These are phyloP conservation scores for Cheilosia scutellata DNA, from an alignment of 2,888 invertebrate species.

Conservation along the genomic window DNA sequence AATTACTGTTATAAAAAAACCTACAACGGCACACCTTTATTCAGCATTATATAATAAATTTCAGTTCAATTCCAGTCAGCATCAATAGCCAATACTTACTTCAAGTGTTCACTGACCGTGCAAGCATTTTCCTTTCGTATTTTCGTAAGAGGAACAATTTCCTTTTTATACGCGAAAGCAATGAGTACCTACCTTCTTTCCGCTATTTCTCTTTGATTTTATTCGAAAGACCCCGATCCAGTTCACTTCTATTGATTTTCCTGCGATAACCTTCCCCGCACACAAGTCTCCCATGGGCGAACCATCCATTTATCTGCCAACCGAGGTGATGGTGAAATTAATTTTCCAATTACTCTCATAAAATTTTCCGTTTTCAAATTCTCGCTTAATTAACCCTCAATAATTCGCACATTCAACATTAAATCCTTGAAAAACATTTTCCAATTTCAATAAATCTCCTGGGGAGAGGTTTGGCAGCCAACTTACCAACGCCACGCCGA, in stretches of 20 bases:
- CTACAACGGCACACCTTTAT: too few relatives aligned
- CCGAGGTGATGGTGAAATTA: conserved; percentile 46
- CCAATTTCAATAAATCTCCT: conserved; percentile 69
- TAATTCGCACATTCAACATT: conserved; percentile 71
- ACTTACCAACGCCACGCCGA: neutral
- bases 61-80: neutral
- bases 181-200: conserved; percentile 24
- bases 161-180: conserved; percentile 1
- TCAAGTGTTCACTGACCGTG: conserved; percentile 38
- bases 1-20: too few relatives aligned
- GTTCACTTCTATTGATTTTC: conserved; percentile 38
- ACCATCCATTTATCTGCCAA: conserved; percentile 30
- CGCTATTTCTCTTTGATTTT: conserved; percentile 38
- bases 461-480: neutral
- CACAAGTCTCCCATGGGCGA: neutral
- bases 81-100: neutral
- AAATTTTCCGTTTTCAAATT: conserved; percentile 68
- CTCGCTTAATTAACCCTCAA: conserved; percentile 73
- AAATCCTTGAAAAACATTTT: conserved; percentile 72
- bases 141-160: neutral
- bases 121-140: neutral
- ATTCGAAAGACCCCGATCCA: conserved; percentile 30
- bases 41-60: too few relatives aligned
- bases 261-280: conserved; percentile 7
- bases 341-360: conserved; percentile 72